phyloP scores from a whole-genome alignment of 1,140 invertebrate genomes.

The Ylistrum balloti region DNA sequence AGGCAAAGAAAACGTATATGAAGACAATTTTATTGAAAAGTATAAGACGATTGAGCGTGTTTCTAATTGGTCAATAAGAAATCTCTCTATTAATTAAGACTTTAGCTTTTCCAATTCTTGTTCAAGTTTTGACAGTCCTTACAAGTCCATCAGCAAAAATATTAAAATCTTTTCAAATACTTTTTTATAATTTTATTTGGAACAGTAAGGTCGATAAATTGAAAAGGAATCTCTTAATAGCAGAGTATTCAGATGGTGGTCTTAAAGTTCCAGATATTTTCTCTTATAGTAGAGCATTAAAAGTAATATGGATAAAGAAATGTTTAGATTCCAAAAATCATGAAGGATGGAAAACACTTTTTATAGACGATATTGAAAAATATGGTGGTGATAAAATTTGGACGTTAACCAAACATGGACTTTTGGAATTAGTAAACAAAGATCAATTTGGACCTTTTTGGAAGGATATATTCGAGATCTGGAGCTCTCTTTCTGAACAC shows the following conservation, averaged over 20 bases:
- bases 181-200: background rate
- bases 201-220: background rate
- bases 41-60: background rate
- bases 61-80: background rate
- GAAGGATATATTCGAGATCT: background rate
- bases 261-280: background rate
- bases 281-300: no score
- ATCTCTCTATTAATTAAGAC: background rate
- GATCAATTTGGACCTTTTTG: background rate
- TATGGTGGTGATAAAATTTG: background rate
- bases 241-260: background rate
- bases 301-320: no score
- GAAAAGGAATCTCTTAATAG: background rate
- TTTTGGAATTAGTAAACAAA: background rate
- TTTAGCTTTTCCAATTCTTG: background rate
- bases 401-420: background rate
- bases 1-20: background rate
- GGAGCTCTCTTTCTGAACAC: background rate
- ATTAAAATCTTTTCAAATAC: background rate
- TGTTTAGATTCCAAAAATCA: background rate
- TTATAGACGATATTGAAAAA: background rate
- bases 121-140: background rate
- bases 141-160: background rate
- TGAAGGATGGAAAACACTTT: background rate
- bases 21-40: slow-evolving; percentile 31